Base-by-base conservation (phyloP, 2,888 invertebrate species). In the Xylophagus ater region DNA sequence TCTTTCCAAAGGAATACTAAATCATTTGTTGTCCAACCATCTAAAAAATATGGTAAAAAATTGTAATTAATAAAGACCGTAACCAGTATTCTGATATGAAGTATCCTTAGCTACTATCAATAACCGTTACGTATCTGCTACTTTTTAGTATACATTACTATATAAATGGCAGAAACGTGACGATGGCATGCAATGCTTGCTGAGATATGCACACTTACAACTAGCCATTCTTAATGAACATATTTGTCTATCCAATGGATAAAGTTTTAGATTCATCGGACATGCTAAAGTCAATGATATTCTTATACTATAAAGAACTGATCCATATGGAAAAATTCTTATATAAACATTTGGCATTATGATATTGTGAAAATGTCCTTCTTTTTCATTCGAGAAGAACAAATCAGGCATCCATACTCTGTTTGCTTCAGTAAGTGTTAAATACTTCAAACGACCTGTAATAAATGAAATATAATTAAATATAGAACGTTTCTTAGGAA, bases 391-490 rank as follows among this genome's bases (percentile, higher is more conserved):
- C 41, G 92, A 86, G 70, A 94, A 94, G 75, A 94, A 96, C 52
- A 94, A 72, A 71, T 97, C 96, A 23, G 96, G 96, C 84, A 94
- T 93, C 96, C 96, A 97, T 42, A 96, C 89, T 53, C 89, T 78
- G 68, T 86, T 87, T 39, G 92, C 87, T 67, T 94, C 93, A 39
- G 93, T 89, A 58, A 93, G 71, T 41, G 92, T 90, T 49, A 92
- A 73, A 71, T 92, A 92, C 66, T 87, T 88, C 44, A 90, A 75
- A 53, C 82, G 81, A 57, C 88, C 89, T 83, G 63, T 7, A 57
- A 32, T 3, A 10, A 8, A 2, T 13, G n/a, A n/a, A n/a, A n/a
- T n/a, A n/a, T n/a, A n/a, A n/a, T n/a, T 26, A 26, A 15, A 34
- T 15, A 9, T 8, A 28, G 8, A 6, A 28, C 8, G 17, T 9